Evolutionary conservation across 1,140 invertebrate species (phyloP).

Genomic region (Drosophila subobscura): DNA sequence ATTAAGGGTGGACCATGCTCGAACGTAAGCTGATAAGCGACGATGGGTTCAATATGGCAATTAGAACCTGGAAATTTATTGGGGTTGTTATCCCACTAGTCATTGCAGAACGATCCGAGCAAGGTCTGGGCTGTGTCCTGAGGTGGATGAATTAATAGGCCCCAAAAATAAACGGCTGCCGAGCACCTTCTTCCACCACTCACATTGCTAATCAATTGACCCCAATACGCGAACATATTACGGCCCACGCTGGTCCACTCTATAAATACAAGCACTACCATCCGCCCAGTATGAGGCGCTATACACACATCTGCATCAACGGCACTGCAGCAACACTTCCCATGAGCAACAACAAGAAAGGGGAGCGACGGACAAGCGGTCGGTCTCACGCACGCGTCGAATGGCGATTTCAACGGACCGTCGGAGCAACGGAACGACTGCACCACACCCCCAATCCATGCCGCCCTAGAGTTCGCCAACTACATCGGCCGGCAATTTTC

Average conservation of each 20-base stretch:
- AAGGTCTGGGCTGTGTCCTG: too few species aligned
- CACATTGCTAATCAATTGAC: slow-evolving; percentile 63
- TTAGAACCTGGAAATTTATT: neutral
- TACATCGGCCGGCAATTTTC: slow-evolving; percentile 76
- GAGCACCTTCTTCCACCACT: slow-evolving; percentile 40
- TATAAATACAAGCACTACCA: slow-evolving; percentile 64
- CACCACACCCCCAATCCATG: slow-evolving; percentile 30
- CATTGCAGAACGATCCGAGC: too few species aligned
- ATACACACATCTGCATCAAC: slow-evolving; percentile 65
- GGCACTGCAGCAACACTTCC: slow-evolving; percentile 50
- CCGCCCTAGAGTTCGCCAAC: slow-evolving; percentile 14
- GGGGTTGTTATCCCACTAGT: too few species aligned
- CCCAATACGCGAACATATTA: slow-evolving; percentile 60
- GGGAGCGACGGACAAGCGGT: slow-evolving; percentile 2
- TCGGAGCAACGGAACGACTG: slow-evolving; percentile 44
- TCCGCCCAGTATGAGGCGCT: slow-evolving; percentile 50
- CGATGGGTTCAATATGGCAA: neutral
- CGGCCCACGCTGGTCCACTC: slow-evolving; percentile 68
- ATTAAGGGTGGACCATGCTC: slow-evolving; percentile 63
- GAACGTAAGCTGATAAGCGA: slow-evolving; percentile 10
- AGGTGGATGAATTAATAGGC: neutral
- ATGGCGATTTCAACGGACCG: slow-evolving; percentile 31
- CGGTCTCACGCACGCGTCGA: slow-evolving; percentile 32
- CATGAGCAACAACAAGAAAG: slow-evolving; percentile 31
- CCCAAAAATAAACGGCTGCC: slow-evolving; percentile 37